phyloP scores from a whole-genome alignment of 2,797 vertebrate genomes.

The Ciconia nigra region DNA sequence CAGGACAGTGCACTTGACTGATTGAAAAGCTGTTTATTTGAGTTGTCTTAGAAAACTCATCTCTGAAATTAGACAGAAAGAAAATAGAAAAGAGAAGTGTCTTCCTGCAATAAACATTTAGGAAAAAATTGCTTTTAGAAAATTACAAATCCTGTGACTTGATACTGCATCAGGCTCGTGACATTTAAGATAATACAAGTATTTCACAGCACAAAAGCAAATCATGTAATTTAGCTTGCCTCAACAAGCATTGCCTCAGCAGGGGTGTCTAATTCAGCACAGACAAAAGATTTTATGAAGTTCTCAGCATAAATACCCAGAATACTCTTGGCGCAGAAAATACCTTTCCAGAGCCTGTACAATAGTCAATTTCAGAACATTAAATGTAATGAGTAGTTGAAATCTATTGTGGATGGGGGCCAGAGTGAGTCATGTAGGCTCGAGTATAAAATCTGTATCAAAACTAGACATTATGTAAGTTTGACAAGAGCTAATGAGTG shows the following conservation, averaged over 20 bases:
- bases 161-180: slow-evolving; percentile 70
- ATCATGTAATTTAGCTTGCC: slow-evolving; percentile 76
- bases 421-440: background rate
- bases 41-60: slow-evolving; percentile 58
- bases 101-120: slow-evolving; percentile 72
- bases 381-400: slow-evolving; percentile 44
- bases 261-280: slow-evolving; percentile 70
- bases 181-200: slow-evolving; percentile 77
- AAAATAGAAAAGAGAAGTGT: slow-evolving; percentile 56
- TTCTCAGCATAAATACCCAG: slow-evolving; percentile 69
- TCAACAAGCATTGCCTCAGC: slow-evolving; percentile 74
- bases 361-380: slow-evolving; percentile 42
- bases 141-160: slow-evolving; percentile 68
- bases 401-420: slow-evolving; percentile 10
- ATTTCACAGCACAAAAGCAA: slow-evolving; percentile 76
- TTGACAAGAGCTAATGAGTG: slow-evolving; percentile 10
- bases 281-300: slow-evolving; percentile 76
- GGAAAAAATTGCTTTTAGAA: slow-evolving; percentile 71
- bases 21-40: slow-evolving; percentile 60
- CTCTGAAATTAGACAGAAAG: slow-evolving; percentile 59
- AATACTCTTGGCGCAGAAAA: slow-evolving; percentile 44
- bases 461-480: background rate
- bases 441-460: background rate
- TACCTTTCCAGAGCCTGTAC: slow-evolving; percentile 17
- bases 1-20: slow-evolving; percentile 43